Evolutionary conservation across 2,113 vertebrate species (phyloP).

Genomic region (Brienomyrus longianalis): DNA sequence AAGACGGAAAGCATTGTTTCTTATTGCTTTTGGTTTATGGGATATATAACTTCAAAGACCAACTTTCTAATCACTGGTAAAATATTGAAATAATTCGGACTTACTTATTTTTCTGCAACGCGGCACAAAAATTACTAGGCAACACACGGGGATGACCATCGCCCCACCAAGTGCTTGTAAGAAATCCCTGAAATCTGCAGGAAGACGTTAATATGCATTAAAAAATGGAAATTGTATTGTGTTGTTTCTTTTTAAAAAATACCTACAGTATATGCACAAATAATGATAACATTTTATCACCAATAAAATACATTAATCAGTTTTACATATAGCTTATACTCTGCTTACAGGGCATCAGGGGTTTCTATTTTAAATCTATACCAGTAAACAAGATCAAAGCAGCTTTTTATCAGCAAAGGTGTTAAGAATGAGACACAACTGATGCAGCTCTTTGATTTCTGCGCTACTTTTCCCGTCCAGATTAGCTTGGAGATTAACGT

Average conservation of each 20-base stretch:
- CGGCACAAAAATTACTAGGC: background rate
- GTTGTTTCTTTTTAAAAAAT: background rate
- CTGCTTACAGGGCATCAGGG: background rate
- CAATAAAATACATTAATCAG: background rate
- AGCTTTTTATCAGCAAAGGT: background rate
- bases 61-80: background rate
- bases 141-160: background rate
- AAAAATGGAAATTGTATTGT: background rate
- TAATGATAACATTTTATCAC: background rate
- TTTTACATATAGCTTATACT: background rate
- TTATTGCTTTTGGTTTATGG: background rate
- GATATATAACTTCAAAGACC: background rate
- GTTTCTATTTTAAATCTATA: background rate
- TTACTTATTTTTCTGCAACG: slow-evolving; percentile 14
- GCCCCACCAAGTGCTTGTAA: background rate
- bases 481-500: background rate
- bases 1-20: background rate
- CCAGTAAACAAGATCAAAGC: background rate
- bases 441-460: background rate
- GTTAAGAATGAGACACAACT: background rate
- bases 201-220: background rate
- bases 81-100: background rate
- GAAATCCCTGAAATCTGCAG: background rate
- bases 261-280: background rate
- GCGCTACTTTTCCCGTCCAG: background rate